These are phyloP conservation scores for Thryonomys swinderianus DNA, from an alignment of 2,113 vertebrate genomes.

Conservation along the genomic window DNA sequence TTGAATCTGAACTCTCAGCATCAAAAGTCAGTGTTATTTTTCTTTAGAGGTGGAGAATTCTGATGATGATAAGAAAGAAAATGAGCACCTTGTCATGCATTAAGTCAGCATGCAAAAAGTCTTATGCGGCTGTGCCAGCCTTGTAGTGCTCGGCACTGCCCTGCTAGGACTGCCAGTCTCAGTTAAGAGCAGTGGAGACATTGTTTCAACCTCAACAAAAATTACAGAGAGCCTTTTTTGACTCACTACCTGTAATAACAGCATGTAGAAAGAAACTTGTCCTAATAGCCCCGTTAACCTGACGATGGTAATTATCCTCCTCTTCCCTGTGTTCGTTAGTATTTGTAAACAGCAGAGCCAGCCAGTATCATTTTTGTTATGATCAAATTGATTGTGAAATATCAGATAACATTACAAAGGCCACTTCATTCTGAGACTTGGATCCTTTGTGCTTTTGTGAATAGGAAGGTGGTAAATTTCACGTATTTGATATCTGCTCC, in stretches of 20 bases:
- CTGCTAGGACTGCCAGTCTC: conserved; percentile 78
- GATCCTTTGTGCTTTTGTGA: conserved; percentile 68
- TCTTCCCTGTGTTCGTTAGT: conserved; percentile 76
- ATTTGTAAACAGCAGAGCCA: conserved; percentile 83
- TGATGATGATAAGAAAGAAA: conserved; percentile 69
- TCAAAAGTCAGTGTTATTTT: conserved; percentile 55
- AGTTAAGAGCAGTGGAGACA: conserved; percentile 82
- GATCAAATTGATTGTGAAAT: conserved; percentile 85
- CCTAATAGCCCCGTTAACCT: conserved; percentile 77
- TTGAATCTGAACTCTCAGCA: neutral
- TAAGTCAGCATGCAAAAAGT: conserved; percentile 74
- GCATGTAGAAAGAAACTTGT: conserved; percentile 76
- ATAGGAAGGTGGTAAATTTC: conserved; percentile 63
- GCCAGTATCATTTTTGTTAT: conserved; percentile 77
- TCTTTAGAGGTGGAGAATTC: conserved; percentile 52
- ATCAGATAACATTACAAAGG: conserved; percentile 77
- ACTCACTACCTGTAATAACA: conserved; percentile 75
- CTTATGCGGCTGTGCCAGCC: conserved; percentile 76
- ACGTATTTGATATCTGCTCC: conserved; percentile 45
- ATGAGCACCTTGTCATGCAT: conserved; percentile 73
- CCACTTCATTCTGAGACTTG: conserved; percentile 60
- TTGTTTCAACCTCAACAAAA: conserved; percentile 79
- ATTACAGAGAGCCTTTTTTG: conserved; percentile 66
- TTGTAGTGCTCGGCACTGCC: conserved; percentile 57
- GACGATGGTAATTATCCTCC: conserved; percentile 86